Evolutionary conservation across 2,113 vertebrate species (phyloP), one percentile per base, ranked within the genome.

Genomic region (Pampusana beccarii): DNA sequence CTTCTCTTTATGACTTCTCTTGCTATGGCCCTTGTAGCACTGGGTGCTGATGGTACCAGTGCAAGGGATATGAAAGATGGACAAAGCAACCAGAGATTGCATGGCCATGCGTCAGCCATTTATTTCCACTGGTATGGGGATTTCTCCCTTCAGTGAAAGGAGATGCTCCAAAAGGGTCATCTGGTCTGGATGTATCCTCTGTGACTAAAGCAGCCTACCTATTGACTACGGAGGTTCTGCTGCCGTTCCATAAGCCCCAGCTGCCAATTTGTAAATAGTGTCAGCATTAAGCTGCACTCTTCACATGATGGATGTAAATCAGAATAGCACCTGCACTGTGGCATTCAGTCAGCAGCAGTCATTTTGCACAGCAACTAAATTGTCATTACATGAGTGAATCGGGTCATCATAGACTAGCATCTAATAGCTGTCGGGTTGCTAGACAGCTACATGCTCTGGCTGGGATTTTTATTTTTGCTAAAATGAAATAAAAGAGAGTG

Each of bases 241-340:
- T 72, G 28, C 69, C 20, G 74, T 83, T 54, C 40, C 16, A 13
- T 80, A 64, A 78, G 9, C 44, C 19, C 5, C 51, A 62, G 75
- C 46, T 54, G 70, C 85, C 90, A 19, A 28, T 75, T 33, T 77
- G n/a, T 33, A 77, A 82, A 90, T 48, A 40, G 23, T 69, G 34
- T 21, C 60, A 62, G 71, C 72, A 62, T 83, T 80, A 85, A 93
- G 71, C 18, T 44, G 66, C 5, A 1, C 53, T 94, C 96, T 83
- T 93, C 75, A 58, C 67, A 56, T 58, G 86, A 88, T 72, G 86
- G 78, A 88, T 94, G 81, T n/a, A 92, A 83, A 73, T 85, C 91
- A 94, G 96, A 97, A 95, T 93, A 88, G 92, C 93, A 97, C 95
- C 93, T 96, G 87, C n/a, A 34, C 33, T 26, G n/a, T 90, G 60